These are phyloP conservation scores for Drosophila rubida DNA, from an alignment of 2,888 invertebrate genomes.

Conservation along the genomic window DNA sequence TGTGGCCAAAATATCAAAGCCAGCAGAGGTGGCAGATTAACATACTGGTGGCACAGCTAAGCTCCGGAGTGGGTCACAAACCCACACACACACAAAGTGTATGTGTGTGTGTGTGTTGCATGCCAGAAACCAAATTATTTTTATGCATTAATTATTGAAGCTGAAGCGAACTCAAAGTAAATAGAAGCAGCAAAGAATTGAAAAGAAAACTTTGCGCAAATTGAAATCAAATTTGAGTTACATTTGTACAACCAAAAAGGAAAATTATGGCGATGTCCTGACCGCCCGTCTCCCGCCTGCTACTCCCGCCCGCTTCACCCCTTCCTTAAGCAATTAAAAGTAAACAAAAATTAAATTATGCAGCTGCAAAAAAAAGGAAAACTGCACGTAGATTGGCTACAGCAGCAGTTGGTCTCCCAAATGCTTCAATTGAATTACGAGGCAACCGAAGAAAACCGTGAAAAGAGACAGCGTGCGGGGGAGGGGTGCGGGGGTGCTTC, in stretches of 20 bases:
- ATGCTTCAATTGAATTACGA: conserved; percentile 72
- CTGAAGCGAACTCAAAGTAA: conserved; percentile 19
- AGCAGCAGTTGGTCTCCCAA: conserved; percentile 26
- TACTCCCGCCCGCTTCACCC: not conserved
- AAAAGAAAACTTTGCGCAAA: conserved; percentile 39
- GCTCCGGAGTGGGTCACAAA: conserved; percentile 1
- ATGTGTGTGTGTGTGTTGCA: not conserved
- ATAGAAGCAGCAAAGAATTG: conserved; percentile 10
- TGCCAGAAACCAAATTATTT: conserved; percentile 12
- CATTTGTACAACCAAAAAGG: conserved; percentile 33
- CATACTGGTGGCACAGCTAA: conserved; percentile 19
- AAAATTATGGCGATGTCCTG: not conserved
- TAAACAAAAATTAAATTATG: conserved; percentile 82
- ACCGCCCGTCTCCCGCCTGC: not conserved
- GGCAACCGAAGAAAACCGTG: conserved; percentile 9
- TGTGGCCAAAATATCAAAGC: conserved; percentile 17
- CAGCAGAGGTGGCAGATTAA: not conserved
- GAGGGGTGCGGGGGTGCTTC: not conserved
- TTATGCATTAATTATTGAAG: conserved; percentile 17
- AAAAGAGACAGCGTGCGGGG: not conserved
- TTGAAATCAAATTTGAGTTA: conserved; percentile 57
- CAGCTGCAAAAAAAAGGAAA: conserved; percentile 52
- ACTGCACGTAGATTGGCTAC: conserved; percentile 45
- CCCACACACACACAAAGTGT: not conserved
- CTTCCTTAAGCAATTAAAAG: conserved; percentile 75